Evolutionary conservation across 2,888 invertebrate species (phyloP), one percentile per base, ranked within the genome.

Genomic region (Calliopum simillimum): DNA sequence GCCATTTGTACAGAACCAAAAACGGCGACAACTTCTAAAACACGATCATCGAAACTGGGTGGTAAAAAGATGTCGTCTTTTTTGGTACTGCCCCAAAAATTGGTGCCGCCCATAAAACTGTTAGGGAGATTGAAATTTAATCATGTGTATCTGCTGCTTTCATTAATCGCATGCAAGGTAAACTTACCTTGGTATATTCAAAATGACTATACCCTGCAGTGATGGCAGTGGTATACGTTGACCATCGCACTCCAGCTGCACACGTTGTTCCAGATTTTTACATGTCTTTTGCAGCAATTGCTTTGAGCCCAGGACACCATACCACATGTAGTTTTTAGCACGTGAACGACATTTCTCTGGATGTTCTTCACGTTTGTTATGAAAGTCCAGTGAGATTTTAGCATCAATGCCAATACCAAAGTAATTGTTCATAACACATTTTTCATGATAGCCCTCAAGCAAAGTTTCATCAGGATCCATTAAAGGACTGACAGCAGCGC

Each of bases 1-100:
- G 98, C 98, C 94, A 98, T 97, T 88, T 99, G 98, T 14, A 97
- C 96, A 0, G 97, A 96, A 0, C 98, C 98, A 86, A 98, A 98
- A 0, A 98, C 97, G 8, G 99, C 98, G 14, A 99, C 97, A 12
- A 98, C 98, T 89, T 99, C 99, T 61, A 99, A 88, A 72, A 99
- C 93, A 70, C 95, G 92, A 86, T 99, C 99, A 86, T 99, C 99
- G 82, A 98, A 97, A 14, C 96, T 95, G 3, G 98, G 98, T 0
- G 96, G 93, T 16, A 96, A 87, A 82, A 98, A 99, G 64, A 95
- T 89, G 80, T 97, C 97, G 78, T 96, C 96, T 78, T 94, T 95
- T 81, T 96, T 94, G 3, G 92, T 93, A 5, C 95, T 95, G 64
- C 98, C 98, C 99, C 99, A 99, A 86, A 99, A 99, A 87, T 98